phyloP scores from a whole-genome alignment of 2,113 vertebrate species.

The Labrus mixtus region DNA sequence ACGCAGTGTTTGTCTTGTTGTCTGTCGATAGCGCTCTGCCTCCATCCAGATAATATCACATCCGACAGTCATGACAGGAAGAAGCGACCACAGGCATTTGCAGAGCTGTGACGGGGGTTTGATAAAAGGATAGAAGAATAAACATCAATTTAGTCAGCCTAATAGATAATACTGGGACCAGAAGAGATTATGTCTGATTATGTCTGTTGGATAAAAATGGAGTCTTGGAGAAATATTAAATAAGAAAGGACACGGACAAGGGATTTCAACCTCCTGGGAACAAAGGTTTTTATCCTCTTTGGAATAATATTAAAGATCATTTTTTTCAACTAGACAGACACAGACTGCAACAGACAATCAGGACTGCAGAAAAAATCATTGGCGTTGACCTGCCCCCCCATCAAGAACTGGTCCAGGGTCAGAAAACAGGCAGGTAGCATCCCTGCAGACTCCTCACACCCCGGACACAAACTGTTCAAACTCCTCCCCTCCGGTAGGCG shows the following conservation, averaged over 20 bases:
- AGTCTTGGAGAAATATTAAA: conserved; percentile 53
- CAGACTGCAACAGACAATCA: no score
- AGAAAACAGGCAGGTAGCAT: no score
- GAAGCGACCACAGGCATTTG: conserved; percentile 44
- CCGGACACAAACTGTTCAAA: no score
- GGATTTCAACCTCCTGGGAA: background rate
- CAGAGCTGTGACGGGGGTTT: conserved; percentile 32
- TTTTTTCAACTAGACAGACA: background rate
- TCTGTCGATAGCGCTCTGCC: conserved; percentile 48
- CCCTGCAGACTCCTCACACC: no score
- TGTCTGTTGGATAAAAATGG: conserved; percentile 25
- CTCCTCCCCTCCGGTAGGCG: no score
- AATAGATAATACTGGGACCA: conserved; percentile 42
- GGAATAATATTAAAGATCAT: conserved; percentile 29
- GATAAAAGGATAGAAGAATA: conserved; percentile 43
- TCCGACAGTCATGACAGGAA: conserved; percentile 52
- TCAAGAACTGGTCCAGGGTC: no score
- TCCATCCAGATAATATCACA: conserved; percentile 43
- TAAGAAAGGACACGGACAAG: conserved; percentile 37
- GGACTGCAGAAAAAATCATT: no score
- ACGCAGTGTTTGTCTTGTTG: conserved; percentile 27
- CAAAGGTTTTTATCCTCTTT: conserved; percentile 24
- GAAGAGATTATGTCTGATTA: conserved; percentile 58
- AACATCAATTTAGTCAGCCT: conserved; percentile 46
- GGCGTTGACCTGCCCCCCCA: no score